These are phyloP conservation scores for Lacerta bilineata DNA, from an alignment of 2,797 vertebrate species.

Conservation along the genomic window DNA sequence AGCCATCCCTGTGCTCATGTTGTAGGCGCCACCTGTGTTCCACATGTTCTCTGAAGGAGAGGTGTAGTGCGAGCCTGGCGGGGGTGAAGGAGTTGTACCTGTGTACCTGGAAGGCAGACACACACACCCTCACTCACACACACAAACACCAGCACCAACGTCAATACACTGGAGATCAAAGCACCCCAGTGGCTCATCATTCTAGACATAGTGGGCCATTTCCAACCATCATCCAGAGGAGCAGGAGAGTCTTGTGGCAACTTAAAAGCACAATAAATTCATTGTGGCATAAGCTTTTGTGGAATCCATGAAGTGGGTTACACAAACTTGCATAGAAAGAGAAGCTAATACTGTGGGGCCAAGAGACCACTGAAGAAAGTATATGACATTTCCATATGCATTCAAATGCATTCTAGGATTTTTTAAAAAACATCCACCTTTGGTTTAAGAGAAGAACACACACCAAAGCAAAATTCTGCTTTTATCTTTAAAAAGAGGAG, in stretches of 20 bases:
- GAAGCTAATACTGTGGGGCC: not conserved
- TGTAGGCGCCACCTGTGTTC: slow-evolving; percentile 90
- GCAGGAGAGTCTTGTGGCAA: not conserved
- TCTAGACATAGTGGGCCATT: not conserved
- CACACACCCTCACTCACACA: slow-evolving; percentile 20
- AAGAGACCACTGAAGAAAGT: not conserved
- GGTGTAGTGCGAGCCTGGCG: slow-evolving; percentile 94
- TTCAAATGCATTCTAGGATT: not conserved
- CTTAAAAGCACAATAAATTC: not conserved
- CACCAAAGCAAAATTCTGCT: not conserved
- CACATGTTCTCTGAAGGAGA: slow-evolving; percentile 97
- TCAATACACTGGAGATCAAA: not conserved
- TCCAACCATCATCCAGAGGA: not conserved
- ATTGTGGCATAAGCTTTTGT: not conserved
- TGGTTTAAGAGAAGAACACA: not conserved
- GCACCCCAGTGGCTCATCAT: too few species aligned
- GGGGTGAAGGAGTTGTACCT: slow-evolving; percentile 90
- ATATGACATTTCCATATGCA: not conserved
- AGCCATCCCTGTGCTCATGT: slow-evolving; percentile 90
- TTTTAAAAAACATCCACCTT: not conserved
- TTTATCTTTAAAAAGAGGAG: not conserved
- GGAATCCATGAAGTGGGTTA: not conserved
- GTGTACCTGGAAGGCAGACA: slow-evolving; percentile 86
- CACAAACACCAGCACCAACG: not conserved
- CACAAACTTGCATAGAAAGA: not conserved